Base-by-base conservation (phyloP, 2,797 vertebrate species). In the Bryconaethiops microstoma region DNA sequence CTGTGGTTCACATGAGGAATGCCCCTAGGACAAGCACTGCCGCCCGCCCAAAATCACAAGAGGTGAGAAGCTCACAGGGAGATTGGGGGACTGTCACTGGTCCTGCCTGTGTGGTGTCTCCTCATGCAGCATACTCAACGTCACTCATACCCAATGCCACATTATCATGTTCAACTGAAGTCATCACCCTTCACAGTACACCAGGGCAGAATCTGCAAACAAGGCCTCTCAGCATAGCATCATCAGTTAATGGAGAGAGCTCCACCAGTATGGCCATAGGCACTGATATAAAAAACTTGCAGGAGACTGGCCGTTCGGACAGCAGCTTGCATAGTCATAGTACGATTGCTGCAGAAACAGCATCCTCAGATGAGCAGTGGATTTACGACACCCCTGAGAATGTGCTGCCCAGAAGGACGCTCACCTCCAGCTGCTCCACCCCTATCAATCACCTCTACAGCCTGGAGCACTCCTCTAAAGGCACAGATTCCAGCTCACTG, bases 71-170 rank as follows among this genome's bases (percentile, higher is more conserved):
- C 80, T 92, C 89, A 0, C 94, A 94, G 25, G 86, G 82, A 4
- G 93, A 94, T 9, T 94, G 90, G 16, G 95, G 92, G 5, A 92
- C 91, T 5, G 55, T 85, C 0, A 35, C 86, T 0, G 92, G 92
- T 74, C 95, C 95, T 6, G 96, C 96, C 0, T 95, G 95, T 72
- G 88, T 95, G 57, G 96, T 98, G 19, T 98, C 96, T n/a, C 96
- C 97, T 67, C 95, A 96, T 42, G 95, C 96, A 0, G 89, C 95
- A 19, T 97, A 96, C 85, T 96, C 96, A 60, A 97, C 96, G 0
- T 97, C 95, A 13, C 55, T 96, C 88, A 97, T 98, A 87, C 97
- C 98, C 74, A 98, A 98, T 6, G 96, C 97, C 84, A 97, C 96
- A 0, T 77, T 98, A 4, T 95, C 95, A 0, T 93, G 93, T 74